Evolutionary conservation across 64 coral and sea anemone species (phyloP).

Genomic region (Astreopora myriophthalma): DNA sequence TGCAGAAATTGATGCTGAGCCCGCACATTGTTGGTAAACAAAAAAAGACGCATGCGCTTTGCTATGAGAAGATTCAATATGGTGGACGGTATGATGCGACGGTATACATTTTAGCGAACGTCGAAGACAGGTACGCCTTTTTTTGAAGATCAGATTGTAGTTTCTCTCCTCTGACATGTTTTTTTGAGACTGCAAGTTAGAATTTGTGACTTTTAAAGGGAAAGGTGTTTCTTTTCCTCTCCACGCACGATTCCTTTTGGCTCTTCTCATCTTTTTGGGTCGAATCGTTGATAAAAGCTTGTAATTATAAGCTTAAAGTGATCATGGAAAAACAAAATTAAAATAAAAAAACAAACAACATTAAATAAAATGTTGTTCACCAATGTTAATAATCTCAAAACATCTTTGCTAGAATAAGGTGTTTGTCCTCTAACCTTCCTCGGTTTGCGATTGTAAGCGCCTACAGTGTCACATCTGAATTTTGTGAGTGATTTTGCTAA

Average conservation of each 20-base stretch:
- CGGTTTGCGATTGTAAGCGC: no score
- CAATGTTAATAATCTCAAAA: no score
- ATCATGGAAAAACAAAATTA: no score
- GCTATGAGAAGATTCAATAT: neutral
- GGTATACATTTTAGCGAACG: neutral
- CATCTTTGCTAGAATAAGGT: no score
- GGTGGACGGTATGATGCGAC: slow-evolving; percentile 43
- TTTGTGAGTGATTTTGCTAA: no score
- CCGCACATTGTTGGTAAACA: neutral
- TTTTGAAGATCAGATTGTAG: neutral
- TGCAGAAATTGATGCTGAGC: neutral
- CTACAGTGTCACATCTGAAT: no score
- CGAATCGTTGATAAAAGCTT: no score
- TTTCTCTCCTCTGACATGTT: neutral
- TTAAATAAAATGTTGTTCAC: no score
- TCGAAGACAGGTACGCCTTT: slow-evolving; percentile 13
- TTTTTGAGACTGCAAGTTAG: neutral
- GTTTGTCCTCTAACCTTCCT: no score
- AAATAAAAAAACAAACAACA: no score
- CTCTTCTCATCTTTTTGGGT: neutral
- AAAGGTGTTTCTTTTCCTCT: neutral
- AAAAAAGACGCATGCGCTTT: neutral
- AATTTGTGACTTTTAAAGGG: neutral
- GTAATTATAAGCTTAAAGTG: no score
- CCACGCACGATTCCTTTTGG: no score